Percentiles rank a stretch among this genome's conserved stretches.
These are phyloP conservation scores for Leptobrachium ailaonicum DNA, from an alignment of 2,113 vertebrate genomes.

Conservation along the genomic window DNA sequence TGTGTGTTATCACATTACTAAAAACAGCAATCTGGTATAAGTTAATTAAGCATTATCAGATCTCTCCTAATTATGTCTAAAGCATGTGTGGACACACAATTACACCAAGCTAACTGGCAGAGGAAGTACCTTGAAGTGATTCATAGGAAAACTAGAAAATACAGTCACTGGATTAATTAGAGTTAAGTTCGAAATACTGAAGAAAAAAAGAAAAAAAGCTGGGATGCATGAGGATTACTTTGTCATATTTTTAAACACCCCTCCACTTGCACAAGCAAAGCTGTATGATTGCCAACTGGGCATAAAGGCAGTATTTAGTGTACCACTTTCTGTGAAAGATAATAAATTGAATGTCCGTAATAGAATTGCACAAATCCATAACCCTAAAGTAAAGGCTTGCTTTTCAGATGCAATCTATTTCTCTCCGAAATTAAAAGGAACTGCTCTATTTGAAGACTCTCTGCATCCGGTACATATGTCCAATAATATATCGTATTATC, in stretches of 20 bases:
- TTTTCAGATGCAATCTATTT: too few relatives aligned
- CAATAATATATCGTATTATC: too few relatives aligned
- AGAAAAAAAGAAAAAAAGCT: neutral
- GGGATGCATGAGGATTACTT: neutral
- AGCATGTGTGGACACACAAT: neutral
- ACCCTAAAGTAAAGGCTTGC: too few relatives aligned
- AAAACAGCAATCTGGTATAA: neutral
- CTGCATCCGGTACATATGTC: too few relatives aligned
- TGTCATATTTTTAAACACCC: neutral
- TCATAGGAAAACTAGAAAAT: neutral
- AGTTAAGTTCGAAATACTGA: neutral
- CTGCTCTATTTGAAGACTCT: too few relatives aligned
- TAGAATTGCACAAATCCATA: too few relatives aligned
- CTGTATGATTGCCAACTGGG: constrained; percentile 5
- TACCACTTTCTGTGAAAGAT: neutral
- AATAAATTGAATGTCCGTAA: constrained; percentile 12
- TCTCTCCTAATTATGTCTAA: neutral
- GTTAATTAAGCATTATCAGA: constrained; percentile 19
- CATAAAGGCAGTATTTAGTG: constrained; percentile 8
- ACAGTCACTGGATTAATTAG: neutral
- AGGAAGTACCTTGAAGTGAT: neutral
- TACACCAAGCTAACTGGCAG: neutral
- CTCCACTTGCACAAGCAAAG: neutral
- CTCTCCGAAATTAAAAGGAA: too few relatives aligned
- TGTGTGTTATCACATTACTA: neutral